Evolutionary conservation across 2,113 vertebrate species (phyloP).

Genomic region (Misgurnus anguillicaudatus): DNA sequence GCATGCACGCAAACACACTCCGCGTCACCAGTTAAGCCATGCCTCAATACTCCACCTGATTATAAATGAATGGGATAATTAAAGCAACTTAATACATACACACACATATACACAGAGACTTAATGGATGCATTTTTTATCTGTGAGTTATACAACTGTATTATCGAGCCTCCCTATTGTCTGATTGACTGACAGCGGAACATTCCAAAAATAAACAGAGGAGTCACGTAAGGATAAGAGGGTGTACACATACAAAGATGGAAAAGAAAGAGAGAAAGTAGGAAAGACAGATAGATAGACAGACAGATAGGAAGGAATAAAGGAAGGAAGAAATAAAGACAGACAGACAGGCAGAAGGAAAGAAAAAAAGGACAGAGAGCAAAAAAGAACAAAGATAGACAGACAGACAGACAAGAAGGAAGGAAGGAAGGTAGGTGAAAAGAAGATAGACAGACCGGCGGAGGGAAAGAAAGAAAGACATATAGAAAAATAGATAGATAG

Average conservation of each 20-base stretch:
- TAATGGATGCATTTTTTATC: slow-evolving; percentile 66
- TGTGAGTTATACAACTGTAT: slow-evolving; percentile 59
- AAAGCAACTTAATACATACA: slow-evolving; percentile 44
- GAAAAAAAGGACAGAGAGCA: neutral
- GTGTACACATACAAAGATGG: neutral
- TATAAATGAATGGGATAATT: slow-evolving; percentile 65
- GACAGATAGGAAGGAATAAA: neutral
- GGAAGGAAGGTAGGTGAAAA: neutral
- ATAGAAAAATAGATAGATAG: neutral
- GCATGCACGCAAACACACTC: neutral
- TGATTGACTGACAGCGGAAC: slow-evolving; percentile 35
- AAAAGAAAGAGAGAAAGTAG: too few species aligned
- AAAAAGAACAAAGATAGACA: slow-evolving; percentile 8
- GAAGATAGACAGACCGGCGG: neutral
- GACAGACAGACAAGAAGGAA: neutral
- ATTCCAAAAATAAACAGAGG: slow-evolving; percentile 46
- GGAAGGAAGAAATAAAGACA: neutral
- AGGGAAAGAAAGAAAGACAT: neutral
- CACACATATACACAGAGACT: slow-evolving; percentile 45
- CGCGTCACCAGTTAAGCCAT: slow-evolving; percentile 45
- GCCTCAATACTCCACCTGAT: slow-evolving; percentile 59
- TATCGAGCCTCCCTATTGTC: slow-evolving; percentile 61
- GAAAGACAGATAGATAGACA: slow-evolving; percentile 11
- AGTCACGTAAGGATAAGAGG: slow-evolving; percentile 26
- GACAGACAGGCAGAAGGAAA: neutral